Percentiles rank a stretch among this genome's conserved stretches.
Evolutionary conservation across 1,140 invertebrate species (phyloP).

Genomic region (Plectus sambesii): DNA sequence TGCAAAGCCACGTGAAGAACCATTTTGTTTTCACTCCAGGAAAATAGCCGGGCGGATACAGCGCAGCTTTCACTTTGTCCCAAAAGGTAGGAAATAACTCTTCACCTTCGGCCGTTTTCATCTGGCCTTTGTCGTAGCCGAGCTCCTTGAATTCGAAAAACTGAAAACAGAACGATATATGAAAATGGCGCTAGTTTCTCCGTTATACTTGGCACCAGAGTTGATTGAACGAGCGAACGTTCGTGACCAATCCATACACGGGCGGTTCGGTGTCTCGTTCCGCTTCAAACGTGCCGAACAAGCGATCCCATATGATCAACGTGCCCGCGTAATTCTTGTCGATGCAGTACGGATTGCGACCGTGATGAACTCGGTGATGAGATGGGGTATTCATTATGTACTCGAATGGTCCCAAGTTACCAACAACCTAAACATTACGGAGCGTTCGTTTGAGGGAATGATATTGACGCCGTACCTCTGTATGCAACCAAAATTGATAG

Average conservation of each 20-base stretch:
- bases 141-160: slow-evolving; percentile 22
- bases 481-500: slow-evolving; percentile 23
- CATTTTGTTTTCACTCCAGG: slow-evolving; percentile 12
- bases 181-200: too few relatives aligned
- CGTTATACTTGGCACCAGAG: slow-evolving; percentile 49
- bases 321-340: slow-evolving; percentile 56
- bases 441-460: too few relatives aligned
- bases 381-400: slow-evolving; percentile 53
- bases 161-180: too few relatives aligned
- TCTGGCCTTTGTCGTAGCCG: slow-evolving; percentile 17
- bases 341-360: slow-evolving; percentile 54
- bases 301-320: slow-evolving; percentile 53
- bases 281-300: slow-evolving; percentile 51
- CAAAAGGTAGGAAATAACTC: slow-evolving; percentile 14
- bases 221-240: slow-evolving; percentile 49
- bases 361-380: slow-evolving; percentile 55
- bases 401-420: slow-evolving; percentile 50
- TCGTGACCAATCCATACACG: slow-evolving; percentile 51
- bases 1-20: slow-evolving; percentile 18
- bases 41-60: slow-evolving; percentile 18
- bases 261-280: slow-evolving; percentile 47
- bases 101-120: slow-evolving; percentile 15
- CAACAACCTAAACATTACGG: too few relatives aligned
- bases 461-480: too few relatives aligned
- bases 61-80: slow-evolving; percentile 13